Evolutionary conservation across 2,113 vertebrate genomes (phyloP).

Genomic region (Rhinichthys klamathensis): DNA sequence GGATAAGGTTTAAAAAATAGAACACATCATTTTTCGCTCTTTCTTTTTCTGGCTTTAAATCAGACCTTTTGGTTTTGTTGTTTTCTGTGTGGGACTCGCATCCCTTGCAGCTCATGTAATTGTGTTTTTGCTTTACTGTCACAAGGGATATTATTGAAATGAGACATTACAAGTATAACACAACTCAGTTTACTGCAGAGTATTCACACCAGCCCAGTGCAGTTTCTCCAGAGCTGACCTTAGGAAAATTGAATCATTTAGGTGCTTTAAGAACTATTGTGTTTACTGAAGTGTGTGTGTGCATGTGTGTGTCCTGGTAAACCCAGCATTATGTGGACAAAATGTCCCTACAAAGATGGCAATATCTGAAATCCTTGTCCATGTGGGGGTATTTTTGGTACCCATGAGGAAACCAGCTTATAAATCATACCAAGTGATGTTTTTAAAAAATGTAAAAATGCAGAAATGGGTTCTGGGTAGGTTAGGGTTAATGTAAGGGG

Average conservation of each 20-base stretch:
- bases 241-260: conserved; percentile 12
- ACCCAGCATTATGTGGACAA: too few species aligned
- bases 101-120: conserved; percentile 16
- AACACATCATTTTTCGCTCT: neutral
- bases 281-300: neutral
- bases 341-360: too few species aligned
- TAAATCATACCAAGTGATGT: too few species aligned
- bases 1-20: neutral
- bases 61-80: neutral
- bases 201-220: conserved; percentile 21
- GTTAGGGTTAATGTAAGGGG: too few species aligned
- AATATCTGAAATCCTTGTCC: too few species aligned
- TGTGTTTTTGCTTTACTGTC: conserved; percentile 7
- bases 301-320: neutral
- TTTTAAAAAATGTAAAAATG: too few species aligned
- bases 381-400: too few species aligned
- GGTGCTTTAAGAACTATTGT: conserved; percentile 26
- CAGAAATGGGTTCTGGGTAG: too few species aligned
- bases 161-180: conserved; percentile 9
- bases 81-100: conserved; percentile 5
- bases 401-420: too few species aligned
- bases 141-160: neutral
- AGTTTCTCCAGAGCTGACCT: conserved; percentile 9
- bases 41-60: neutral
- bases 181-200: neutral